Evolutionary conservation across 1,140 invertebrate genomes (phyloP), one percentile per base, ranked within the genome.

Genomic region (Trichonephila inaurata): DNA sequence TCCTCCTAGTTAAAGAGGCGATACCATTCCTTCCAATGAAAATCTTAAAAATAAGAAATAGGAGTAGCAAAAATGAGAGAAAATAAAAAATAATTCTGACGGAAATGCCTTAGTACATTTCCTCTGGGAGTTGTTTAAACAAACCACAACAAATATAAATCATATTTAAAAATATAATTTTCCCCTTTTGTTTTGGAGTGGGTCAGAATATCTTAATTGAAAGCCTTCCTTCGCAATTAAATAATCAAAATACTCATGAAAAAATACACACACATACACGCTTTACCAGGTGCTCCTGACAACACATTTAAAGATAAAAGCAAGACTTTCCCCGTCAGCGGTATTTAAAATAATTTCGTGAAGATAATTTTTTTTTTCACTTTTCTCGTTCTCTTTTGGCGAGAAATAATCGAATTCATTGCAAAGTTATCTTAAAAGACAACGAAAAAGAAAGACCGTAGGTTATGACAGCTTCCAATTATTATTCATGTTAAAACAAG

Each of bases 351-450:
- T 40, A 91, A 91, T 82, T 91, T 82, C 7, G 51, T 28, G 58
- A 72, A 89, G 64, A 62, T 62, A 51, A 58, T 69, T 72, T 88
- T 69, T 72, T n/a, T 28, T 28, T 5, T 62, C n/a, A 33, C 28
- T n/a, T 60, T 60, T 21, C 51, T 24, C 3, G 21, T 85, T n/a
- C 51, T 12, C 44, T 61, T 61, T 21, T 24, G 10, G 28, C 58
- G 24, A 24, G 72, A 92, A 92, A 85, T 92, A 92, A 92, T 92
- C 90, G 81, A 92, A 92, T 92, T 92, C 90, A 92, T 92, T 44
- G 90, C 81, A 92, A 85, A 92, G 60, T 69, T 85, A 85, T 92
- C 81, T 92, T 85, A 85, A 92, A 85, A 18, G 64, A 64, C 19
- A 88, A 33, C 12, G n/a, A 51, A 82, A 85, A 51, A 92, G 81